Evolutionary conservation across 1,140 invertebrate genomes (phyloP), one percentile per base, ranked within the genome.

Genomic region (Bradysia coprophila): DNA sequence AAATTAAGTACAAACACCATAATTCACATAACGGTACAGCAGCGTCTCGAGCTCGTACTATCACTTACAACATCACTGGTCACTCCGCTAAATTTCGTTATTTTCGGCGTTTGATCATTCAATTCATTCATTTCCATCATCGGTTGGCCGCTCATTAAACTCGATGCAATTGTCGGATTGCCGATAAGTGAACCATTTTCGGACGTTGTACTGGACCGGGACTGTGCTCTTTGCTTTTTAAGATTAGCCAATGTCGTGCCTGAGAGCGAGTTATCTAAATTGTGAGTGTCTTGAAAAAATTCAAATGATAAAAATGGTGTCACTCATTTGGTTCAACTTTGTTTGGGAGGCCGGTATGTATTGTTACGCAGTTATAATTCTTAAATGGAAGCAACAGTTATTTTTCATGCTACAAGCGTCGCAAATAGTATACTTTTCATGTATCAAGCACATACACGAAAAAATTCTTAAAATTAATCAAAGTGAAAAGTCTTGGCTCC

Each of bases 171-270:
- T n/a, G 10, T 36, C 6, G 10, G 10, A 5, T 5, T 5, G 6
- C 10, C 18, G n/a, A 53, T 56, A 24, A 60, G 52, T 43, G 57
- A 57, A 53, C 56, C 57, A 55, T 59, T 59, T 47, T 59, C 50
- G 49, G 38, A 23, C 36, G 31, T 11, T 9, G 65, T 67, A 49
- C 74, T 73, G 43, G 76, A 78, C 46, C 84, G 67, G 51, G 78
- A 85, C 48, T 86, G 78, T 10, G 84, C 74, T 45, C 87, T 68
- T 56, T 90, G 84, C 54, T 89, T 89, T 64, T 92, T 92, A 54
- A 92, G 65, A 61, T 92, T 87, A 23, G 85, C 81, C 45, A 92
- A 70, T 20, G 86, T 89, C 51, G 57, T 54, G 21, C 52, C 50
- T 15, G 42, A 5, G 15, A 46, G 48, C 48, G 52, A 52, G 65